These are phyloP conservation scores for Vulpes vulpes DNA, from an alignment of 2,113 vertebrate species.

Conservation along the genomic window DNA sequence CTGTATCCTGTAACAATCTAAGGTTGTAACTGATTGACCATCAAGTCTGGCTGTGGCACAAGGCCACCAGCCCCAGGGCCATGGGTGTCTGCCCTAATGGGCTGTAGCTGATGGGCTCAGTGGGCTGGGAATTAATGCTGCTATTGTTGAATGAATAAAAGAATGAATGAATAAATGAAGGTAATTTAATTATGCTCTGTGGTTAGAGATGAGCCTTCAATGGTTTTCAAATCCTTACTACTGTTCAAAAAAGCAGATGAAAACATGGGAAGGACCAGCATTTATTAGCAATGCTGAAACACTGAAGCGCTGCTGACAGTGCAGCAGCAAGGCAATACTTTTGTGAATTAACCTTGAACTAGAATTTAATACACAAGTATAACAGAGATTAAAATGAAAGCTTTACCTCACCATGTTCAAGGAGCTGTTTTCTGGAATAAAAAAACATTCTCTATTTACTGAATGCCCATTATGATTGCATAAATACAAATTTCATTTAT, in stretches of 20 bases:
- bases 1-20: not conserved
- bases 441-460: constrained; percentile 74
- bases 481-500: constrained; percentile 22
- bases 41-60: not conserved
- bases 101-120: not conserved
- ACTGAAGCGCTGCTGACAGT: not conserved
- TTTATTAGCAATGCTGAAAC: too few species aligned
- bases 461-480: not conserved
- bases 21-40: not conserved
- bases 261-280: not conserved
- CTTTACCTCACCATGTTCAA: constrained; percentile 93
- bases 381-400: constrained; percentile 51
- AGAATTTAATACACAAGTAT: not conserved
- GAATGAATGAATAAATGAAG: not conserved
- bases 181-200: not conserved
- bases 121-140: not conserved
- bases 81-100: not conserved
- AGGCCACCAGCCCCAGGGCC: not conserved
- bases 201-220: not conserved
- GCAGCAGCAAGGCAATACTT: not conserved
- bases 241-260: not conserved
- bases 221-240: constrained; percentile 11
- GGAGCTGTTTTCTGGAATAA: constrained; percentile 89
- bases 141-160: not conserved
- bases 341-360: not conserved